Base-by-base conservation (phyloP, 2,888 invertebrate species). In the Coremacera marginata region DNA sequence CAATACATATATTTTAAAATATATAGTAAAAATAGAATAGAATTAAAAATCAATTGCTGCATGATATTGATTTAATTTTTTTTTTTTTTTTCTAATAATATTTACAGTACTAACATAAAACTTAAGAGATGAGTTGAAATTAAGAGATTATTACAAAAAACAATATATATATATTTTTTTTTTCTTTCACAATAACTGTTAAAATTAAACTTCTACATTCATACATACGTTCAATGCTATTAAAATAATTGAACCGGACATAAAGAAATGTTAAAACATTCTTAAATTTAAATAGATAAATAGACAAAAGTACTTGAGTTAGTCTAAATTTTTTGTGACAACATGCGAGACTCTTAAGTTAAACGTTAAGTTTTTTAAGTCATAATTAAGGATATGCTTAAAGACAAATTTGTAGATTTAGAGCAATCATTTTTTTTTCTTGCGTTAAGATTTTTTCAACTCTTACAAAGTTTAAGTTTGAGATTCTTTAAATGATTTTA, bases 41-140 rank as follows among this genome's bases (percentile, higher is more conserved):
- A 70, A 19, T 70, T 52, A 37, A 8, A 52, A 55, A 70, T 51
- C 70, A 70, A 70, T 70, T 25, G 22, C 14, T 51, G 51, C 27
- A 51, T 51, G 27, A 51, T 70, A 52, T 65, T 51, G 27, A 70
- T 31, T 52, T 16, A 70, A 31, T 70, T 27, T 51, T 70, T 55
- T n/a, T 9, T 44, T 37, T 37, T 37, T 37, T 7, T 37, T n/a
- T n/a, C n/a, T 37, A 8, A 70, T 37, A 71, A 37, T 71, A 71
- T 71, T 11, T 71, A 71, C 71, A 71, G 57, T 71, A 71, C 71
- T 71, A 71, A 71, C 57, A 31, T 55, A 71, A n/a, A 37, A 57
- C 71, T 55, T 57, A 71, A 37, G 27, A 34, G 8, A 63, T 9
- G 25, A 34, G 16, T 31, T 34, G 5, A 70, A 49, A 70, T 51